Conservation (phyloP, 2,888 invertebrate genomes). For the Plutella xylostella region DNA sequence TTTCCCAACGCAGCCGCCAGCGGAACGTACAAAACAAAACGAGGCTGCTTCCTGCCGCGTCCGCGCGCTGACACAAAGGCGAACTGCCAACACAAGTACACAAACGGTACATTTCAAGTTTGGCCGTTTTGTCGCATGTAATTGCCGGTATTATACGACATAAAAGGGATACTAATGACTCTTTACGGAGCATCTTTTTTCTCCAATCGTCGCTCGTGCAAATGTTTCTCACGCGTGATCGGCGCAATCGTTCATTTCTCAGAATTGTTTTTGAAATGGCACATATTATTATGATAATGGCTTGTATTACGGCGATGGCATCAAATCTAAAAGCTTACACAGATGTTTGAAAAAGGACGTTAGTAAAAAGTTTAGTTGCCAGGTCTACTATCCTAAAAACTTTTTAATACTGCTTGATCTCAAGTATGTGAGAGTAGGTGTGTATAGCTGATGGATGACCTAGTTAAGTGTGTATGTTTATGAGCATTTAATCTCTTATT, state of each 20-base stretch:
- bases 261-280: conserved; percentile 9
- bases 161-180: conserved; percentile 33
- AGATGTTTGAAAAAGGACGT: too few relatives aligned
- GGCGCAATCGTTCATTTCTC: conserved; percentile 18
- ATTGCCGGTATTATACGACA: conserved; percentile 26
- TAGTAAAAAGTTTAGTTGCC: too few relatives aligned
- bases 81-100: conserved; percentile 7
- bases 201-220: conserved; percentile 12
- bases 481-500: too few relatives aligned
- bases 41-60: conserved; percentile 15
- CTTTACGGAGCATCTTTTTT: conserved; percentile 32
- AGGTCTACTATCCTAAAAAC: too few relatives aligned
- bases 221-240: conserved; percentile 21
- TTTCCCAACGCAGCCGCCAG: conserved; percentile 19
- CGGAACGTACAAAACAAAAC: conserved; percentile 28
- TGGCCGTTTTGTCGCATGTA: conserved; percentile 19
- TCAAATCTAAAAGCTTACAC: background rate
- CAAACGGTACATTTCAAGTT: conserved; percentile 20
- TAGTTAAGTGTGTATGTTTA: too few relatives aligned
- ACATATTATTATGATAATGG: conserved; percentile 6
- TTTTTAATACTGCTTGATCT: too few relatives aligned
- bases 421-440: background rate
- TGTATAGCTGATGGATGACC: conserved; percentile 4
- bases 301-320: background rate
- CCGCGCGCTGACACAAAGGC: conserved; percentile 4